phyloP scores from a whole-genome alignment of 2,888 invertebrate species.

The Pogonocherus hispidulus region DNA sequence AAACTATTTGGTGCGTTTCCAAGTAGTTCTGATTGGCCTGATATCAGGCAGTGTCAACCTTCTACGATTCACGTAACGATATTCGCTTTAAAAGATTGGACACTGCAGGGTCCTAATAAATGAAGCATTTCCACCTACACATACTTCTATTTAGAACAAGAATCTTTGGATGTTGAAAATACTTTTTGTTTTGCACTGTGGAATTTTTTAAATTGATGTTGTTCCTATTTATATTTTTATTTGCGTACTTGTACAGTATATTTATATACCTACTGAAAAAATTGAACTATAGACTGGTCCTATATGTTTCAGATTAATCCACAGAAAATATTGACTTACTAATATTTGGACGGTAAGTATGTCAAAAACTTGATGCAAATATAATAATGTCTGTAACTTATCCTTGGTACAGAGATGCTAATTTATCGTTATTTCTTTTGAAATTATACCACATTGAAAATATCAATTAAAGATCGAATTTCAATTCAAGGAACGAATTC shows the following conservation, averaged over 20 bases:
- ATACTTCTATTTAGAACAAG: not conserved
- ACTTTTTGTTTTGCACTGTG: not conserved
- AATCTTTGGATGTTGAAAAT: not conserved
- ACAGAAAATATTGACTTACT: not conserved
- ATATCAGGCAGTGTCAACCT: slow-evolving; percentile 6
- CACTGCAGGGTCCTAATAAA: slow-evolving; percentile 1
- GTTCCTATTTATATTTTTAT: not conserved
- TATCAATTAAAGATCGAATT: no score
- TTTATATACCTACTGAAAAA: not conserved
- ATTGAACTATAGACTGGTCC: not conserved
- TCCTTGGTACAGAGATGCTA: no score
- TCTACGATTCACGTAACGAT: not conserved
- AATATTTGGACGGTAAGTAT: not conserved
- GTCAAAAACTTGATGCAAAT: no score
- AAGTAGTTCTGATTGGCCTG: slow-evolving; percentile 11
- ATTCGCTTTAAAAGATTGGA: slow-evolving; percentile 13
- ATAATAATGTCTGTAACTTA: no score
- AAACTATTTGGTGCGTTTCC: slow-evolving; percentile 23
- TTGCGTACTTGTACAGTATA: not conserved
- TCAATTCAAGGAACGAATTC: no score
- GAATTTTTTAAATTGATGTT: not conserved
- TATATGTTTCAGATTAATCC: not conserved
- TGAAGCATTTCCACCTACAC: slow-evolving; percentile 5
- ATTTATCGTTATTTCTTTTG: no score
- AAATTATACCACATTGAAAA: no score